Evolutionary conservation across 2,888 invertebrate species (phyloP), one percentile per base, ranked within the genome.

Genomic region (Rhodophaea formosa): DNA sequence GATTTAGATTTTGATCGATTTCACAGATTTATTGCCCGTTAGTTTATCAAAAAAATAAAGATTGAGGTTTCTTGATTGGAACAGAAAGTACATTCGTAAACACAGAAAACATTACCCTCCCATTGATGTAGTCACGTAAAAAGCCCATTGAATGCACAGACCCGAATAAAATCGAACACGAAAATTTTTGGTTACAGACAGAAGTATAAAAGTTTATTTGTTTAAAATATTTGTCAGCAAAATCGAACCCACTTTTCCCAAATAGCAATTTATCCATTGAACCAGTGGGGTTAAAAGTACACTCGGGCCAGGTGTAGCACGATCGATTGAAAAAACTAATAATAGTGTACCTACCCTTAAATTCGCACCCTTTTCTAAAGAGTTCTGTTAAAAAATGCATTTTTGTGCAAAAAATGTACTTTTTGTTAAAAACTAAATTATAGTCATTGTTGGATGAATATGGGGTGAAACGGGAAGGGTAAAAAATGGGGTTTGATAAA

Each of bases 341-440:
- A 47, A 47, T 23, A 30, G 7, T 23, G 47, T 15, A 30, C 30
- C 7, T 15, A 47, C 47, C 29, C 47, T 14, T 14, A 12, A 8
- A 30, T 30, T 30, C 14, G 30, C 30, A 47, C 47, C 47, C 47
- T 47, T 45, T 47, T 47, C 30, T 47, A 8, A 30, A 30, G n/a
- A 39, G 39, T 10, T 10, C 39, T 39, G 8, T 39, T 12, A 30
- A 14, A 47, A 47, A 14, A 14, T 14, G n/a, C 46, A 14, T 47
- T 47, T 47, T 47, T 46, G 46, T n/a, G 47, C 47, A 30, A 47
- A 47, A 46, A 47, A 14, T 47, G 30, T 30, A 29, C 7, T 47
- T 47, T 47, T 30, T 14, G 29, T 14, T 14, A 46, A n/a, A 47
- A 47, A 17, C n/a, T 7, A 32, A 39, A 39, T 39, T 39, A 39